phyloP scores from a whole-genome alignment of 2,113 vertebrate genomes.

The Chaetura pelagica region DNA sequence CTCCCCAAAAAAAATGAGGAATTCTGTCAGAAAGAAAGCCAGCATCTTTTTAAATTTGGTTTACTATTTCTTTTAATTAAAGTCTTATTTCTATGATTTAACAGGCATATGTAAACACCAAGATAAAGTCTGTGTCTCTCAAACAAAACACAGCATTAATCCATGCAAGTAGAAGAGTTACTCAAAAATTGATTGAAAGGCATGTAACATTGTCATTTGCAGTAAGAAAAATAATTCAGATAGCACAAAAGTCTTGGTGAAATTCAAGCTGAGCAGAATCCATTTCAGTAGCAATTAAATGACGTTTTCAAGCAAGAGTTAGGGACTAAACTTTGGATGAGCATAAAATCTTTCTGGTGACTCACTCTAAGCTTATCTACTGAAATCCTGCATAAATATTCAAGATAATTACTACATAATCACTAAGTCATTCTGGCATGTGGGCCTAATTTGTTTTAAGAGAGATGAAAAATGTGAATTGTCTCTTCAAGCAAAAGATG shows the following conservation, averaged over 20 bases:
- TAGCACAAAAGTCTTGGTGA: background rate
- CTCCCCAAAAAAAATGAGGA: too few relatives aligned
- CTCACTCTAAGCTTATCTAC: background rate
- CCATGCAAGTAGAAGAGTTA: background rate
- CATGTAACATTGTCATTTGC: background rate
- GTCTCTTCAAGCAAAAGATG: slow-evolving; percentile 25
- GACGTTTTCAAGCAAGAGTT: background rate
- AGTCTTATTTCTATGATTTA: background rate
- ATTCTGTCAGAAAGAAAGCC: background rate
- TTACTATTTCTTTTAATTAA: background rate
- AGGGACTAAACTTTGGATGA: background rate
- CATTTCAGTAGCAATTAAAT: background rate
- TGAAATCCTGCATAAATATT: slow-evolving; percentile 24
- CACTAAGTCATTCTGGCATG: slow-evolving; percentile 26
- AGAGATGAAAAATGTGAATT: slow-evolving; percentile 34
- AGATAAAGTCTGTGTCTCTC: background rate
- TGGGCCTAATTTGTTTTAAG: slow-evolving; percentile 46
- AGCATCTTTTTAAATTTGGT: background rate
- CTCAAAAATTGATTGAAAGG: background rate
- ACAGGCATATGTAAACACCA: background rate
- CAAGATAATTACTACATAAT: slow-evolving; percentile 9
- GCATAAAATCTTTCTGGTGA: background rate
- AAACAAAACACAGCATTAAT: background rate
- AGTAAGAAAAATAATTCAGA: background rate
- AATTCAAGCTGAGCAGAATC: background rate